These are phyloP conservation scores for Polydrusus pterygomalis DNA, from an alignment of 2,888 invertebrate genomes.

Conservation along the genomic window DNA sequence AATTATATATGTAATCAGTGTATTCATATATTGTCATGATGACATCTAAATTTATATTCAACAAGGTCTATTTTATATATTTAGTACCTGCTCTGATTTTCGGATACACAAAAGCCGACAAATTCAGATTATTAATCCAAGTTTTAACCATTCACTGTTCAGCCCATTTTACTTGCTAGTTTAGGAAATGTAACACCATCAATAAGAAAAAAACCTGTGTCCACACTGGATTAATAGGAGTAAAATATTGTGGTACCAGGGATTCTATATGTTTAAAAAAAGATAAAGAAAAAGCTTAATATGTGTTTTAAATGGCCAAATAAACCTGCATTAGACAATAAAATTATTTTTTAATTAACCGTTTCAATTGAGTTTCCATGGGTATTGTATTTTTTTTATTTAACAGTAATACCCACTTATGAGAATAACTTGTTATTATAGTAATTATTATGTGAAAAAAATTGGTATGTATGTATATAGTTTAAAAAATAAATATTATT, in stretches of 20 bases:
- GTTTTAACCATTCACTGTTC: slow-evolving; percentile 9
- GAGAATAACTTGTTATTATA: too few species aligned
- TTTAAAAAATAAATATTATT: too few species aligned
- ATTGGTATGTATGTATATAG: too few species aligned
- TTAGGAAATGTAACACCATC: not conserved
- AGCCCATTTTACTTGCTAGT: not conserved
- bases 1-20: too few species aligned
- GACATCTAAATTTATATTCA: too few species aligned
- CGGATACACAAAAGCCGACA: too few species aligned
- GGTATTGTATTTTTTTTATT: not conserved
- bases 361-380: not conserved
- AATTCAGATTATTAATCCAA: not conserved
- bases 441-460: too few species aligned
- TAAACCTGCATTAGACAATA: slow-evolving; percentile 18
- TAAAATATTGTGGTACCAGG: not conserved
- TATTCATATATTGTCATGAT: too few species aligned
- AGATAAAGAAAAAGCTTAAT: not conserved
- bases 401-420: not conserved
- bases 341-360: not conserved
- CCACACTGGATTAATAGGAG: not conserved
- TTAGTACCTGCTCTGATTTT: too few species aligned
- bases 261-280: not conserved
- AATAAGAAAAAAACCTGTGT: not conserved
- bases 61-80: too few species aligned
- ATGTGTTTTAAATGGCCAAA: slow-evolving; percentile 6